Conservation (phyloP, 2,113 vertebrate genomes). For the Equus quagga region DNA sequence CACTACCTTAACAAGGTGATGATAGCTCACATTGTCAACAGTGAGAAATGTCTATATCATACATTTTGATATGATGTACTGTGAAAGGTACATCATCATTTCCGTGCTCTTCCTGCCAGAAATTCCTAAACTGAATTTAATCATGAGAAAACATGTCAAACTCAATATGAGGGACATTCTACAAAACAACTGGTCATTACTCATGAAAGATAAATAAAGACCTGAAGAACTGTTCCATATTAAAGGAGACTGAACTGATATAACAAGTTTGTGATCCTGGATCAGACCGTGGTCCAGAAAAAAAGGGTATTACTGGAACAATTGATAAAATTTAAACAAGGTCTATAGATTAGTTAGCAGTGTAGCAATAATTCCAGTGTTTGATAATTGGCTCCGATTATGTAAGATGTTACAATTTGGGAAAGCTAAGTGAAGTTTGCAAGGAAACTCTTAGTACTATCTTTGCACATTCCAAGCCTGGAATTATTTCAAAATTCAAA, state of each 20-base stretch:
- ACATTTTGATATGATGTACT: background rate
- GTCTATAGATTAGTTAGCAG: background rate
- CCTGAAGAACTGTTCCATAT: background rate
- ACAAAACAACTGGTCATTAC: background rate
- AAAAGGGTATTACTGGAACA: background rate
- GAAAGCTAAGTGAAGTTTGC: background rate
- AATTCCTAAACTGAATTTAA: background rate
- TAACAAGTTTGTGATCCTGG: background rate
- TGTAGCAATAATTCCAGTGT: background rate
- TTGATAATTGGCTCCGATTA: background rate
- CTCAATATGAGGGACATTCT: background rate
- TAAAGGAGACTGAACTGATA: background rate
- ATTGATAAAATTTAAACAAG: background rate
- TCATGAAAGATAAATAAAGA: background rate
- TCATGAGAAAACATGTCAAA: constrained; percentile 3
- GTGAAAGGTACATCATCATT: background rate
- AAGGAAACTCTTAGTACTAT: background rate
- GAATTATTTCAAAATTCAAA: background rate
- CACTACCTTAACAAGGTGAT: background rate
- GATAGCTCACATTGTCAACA: background rate
- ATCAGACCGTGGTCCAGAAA: background rate
- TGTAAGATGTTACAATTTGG: background rate
- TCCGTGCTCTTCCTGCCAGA: background rate
- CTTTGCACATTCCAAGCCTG: background rate
- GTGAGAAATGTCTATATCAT: background rate